These are phyloP conservation scores for Papilio machaon DNA, from an alignment of 1,140 invertebrate species.

Conservation along the genomic window DNA sequence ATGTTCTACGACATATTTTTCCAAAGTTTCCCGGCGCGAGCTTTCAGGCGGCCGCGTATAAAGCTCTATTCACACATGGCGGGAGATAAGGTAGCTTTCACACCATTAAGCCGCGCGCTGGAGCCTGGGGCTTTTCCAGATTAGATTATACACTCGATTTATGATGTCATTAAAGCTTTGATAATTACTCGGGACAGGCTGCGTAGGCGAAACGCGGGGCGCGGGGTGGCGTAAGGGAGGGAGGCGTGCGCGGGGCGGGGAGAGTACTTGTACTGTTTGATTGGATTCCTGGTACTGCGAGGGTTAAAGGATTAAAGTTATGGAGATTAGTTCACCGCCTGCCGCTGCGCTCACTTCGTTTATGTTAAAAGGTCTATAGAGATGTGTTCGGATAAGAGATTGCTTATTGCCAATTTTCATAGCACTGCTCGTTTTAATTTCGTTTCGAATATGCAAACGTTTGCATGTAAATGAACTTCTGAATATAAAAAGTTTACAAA, in stretches of 20 bases:
- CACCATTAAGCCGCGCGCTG: slow-evolving; percentile 80
- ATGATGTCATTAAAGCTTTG: slow-evolving; percentile 83
- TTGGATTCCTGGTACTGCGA: slow-evolving; percentile 80
- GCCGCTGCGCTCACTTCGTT: slow-evolving; percentile 74
- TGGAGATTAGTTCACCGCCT: slow-evolving; percentile 81
- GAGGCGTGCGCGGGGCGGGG: slow-evolving; percentile 46
- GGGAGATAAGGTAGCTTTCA: slow-evolving; percentile 81
- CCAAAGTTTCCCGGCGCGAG: slow-evolving; percentile 80
- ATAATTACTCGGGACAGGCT: slow-evolving; percentile 82
- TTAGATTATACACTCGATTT: slow-evolving; percentile 83
- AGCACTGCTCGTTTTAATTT: slow-evolving; percentile 76
- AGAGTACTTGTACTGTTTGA: slow-evolving; percentile 79
- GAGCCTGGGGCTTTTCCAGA: slow-evolving; percentile 82
- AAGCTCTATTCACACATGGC: slow-evolving; percentile 81
- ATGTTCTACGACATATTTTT: slow-evolving; percentile 81
- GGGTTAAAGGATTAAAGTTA: slow-evolving; percentile 82
- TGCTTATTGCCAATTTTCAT: slow-evolving; percentile 81
- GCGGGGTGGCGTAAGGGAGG: slow-evolving; percentile 47
- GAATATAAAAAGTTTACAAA: slow-evolving; percentile 59
- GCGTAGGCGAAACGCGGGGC: slow-evolving; percentile 72
- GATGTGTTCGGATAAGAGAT: slow-evolving; percentile 80
- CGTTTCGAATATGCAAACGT: slow-evolving; percentile 55
- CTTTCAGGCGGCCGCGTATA: slow-evolving; percentile 79
- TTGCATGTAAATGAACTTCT: slow-evolving; percentile 69
- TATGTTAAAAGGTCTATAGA: slow-evolving; percentile 80